phyloP scores from a whole-genome alignment of 2,113 vertebrate genomes.

The Saguinus imperator region DNA sequence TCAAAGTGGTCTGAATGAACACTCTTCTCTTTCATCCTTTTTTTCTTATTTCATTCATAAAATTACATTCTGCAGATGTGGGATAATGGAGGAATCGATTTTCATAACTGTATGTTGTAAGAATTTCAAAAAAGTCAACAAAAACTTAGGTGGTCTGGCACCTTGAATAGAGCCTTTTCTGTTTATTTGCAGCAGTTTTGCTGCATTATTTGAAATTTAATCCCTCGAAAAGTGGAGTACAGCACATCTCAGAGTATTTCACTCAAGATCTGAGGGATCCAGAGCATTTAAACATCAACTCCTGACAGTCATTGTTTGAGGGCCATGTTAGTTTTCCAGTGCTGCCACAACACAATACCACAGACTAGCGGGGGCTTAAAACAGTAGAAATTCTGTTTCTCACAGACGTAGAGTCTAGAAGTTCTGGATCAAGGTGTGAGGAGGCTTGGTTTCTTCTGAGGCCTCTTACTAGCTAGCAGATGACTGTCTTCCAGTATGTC shows the following conservation, averaged over 20 bases:
- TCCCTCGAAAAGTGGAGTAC: not conserved
- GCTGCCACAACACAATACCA: not conserved
- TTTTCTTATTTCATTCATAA: not conserved
- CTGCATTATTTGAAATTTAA: not conserved
- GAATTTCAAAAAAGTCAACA: not conserved
- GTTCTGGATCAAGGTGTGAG: not conserved
- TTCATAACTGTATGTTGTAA: not conserved
- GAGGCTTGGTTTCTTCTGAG: not conserved
- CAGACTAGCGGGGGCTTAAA: not conserved
- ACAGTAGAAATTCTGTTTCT: not conserved
- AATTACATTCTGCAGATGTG: not conserved
- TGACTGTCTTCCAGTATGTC: not conserved
- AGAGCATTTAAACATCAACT: not conserved
- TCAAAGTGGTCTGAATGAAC: not conserved
- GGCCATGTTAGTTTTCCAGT: not conserved
- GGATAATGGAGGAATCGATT: not conserved
- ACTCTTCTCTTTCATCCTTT: not conserved
- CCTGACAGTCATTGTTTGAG: not conserved
- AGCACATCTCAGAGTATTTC: not conserved
- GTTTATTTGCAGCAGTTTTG: not conserved
- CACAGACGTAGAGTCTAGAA: not conserved
- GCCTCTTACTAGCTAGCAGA: not conserved
- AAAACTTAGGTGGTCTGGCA: not conserved
- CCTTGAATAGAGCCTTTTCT: not conserved
- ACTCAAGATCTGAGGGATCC: not conserved